Conservation (phyloP, 2,888 invertebrate species). For the Phorcus lineatus region DNA sequence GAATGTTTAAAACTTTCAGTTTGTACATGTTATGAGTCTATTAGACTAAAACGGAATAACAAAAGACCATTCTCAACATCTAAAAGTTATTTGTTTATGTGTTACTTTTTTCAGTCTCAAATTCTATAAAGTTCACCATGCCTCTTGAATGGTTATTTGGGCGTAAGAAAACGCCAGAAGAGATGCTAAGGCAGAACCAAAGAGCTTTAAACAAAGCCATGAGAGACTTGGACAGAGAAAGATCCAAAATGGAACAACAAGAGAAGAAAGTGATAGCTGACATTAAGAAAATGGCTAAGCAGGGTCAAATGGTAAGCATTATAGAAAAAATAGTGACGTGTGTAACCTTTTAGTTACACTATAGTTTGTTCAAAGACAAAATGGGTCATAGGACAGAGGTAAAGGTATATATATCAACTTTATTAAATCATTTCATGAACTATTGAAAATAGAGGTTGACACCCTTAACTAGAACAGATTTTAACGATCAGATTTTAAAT, state of each 20-base stretch:
- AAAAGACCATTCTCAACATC: not conserved
- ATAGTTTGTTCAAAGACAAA: too few relatives aligned
- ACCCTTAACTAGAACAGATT: too few relatives aligned
- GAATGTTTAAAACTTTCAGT: too few relatives aligned
- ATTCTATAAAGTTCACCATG: not conserved
- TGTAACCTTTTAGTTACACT: too few relatives aligned
- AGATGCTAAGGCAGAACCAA: conserved; percentile 98
- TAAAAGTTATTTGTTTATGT: not conserved
- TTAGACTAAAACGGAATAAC: too few relatives aligned
- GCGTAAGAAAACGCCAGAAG: conserved; percentile 95
- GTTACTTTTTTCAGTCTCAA: not conserved
- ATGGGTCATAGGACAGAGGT: too few relatives aligned
- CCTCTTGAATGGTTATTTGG: conserved; percentile 85
- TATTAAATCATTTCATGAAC: too few relatives aligned
- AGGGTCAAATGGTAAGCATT: conserved; percentile 93
- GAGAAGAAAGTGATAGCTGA: conserved; percentile 99
- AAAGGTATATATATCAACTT: too few relatives aligned
- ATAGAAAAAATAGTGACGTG: too few relatives aligned
- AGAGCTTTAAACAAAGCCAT: conserved; percentile 97
- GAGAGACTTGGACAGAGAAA: conserved; percentile 95
- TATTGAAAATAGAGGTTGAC: too few relatives aligned
- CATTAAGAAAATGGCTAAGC: conserved; percentile 98
- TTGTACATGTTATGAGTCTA: too few relatives aligned
- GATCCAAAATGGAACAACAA: conserved; percentile 95
- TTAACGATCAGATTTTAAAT: too few relatives aligned